phyloP scores from a whole-genome alignment of 2,797 vertebrate genomes.

The Diplodus sargus region DNA sequence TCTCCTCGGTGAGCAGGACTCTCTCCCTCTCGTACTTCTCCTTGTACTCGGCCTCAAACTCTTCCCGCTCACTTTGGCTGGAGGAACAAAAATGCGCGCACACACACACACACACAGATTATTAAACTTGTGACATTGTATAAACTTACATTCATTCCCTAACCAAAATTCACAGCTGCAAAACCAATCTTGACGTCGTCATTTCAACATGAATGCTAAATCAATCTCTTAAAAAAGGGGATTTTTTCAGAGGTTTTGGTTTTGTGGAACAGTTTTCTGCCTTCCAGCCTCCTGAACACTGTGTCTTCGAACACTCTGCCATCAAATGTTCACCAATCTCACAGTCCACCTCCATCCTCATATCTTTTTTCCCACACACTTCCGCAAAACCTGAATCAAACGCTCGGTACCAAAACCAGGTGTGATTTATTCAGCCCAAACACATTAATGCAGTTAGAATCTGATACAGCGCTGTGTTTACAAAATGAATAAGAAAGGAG shows the following conservation, averaged over 20 bases:
- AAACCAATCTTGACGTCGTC: constrained; percentile 6
- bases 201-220: not conserved
- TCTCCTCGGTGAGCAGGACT: constrained; percentile 90
- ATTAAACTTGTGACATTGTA: constrained; percentile 27
- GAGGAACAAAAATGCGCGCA: constrained; percentile 17
- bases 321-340: too few relatives aligned
- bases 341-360: not conserved
- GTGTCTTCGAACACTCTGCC: not conserved
- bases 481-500: constrained; percentile 62
- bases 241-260: constrained; percentile 13
- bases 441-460: constrained; percentile 66
- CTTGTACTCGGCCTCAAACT: constrained; percentile 94
- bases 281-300: not conserved
- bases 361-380: constrained; percentile 20
- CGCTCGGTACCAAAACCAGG: constrained; percentile 37
- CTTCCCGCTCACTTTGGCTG: constrained; percentile 94
- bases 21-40: constrained; percentile 95
- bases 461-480: constrained; percentile 53
- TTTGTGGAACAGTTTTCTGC: not conserved
- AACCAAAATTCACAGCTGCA: constrained; percentile 26
- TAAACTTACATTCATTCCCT: constrained; percentile 23
- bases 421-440: constrained; percentile 57
- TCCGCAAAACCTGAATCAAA: constrained; percentile 37
- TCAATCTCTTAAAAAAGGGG: constrained; percentile 1
- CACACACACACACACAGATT: constrained; percentile 28